These are phyloP conservation scores for Eutrigla gurnardus DNA, from an alignment of 2,797 vertebrate species.

Conservation along the genomic window DNA sequence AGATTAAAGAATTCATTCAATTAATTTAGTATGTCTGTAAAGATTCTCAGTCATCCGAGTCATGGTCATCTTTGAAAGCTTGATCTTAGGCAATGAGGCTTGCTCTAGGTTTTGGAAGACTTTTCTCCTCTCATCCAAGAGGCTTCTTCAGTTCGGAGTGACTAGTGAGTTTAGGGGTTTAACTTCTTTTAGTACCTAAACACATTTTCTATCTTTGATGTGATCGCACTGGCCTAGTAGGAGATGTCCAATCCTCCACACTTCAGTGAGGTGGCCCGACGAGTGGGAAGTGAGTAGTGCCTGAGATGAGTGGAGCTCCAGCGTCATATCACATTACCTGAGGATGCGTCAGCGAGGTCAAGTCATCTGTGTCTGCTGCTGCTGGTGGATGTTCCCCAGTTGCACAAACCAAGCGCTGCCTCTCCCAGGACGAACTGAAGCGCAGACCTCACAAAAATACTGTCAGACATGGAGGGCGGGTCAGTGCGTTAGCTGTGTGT, in stretches of 20 bases:
- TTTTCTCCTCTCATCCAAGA: no score
- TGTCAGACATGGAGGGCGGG: slow-evolving; percentile 29
- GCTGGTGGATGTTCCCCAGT: slow-evolving; percentile 50
- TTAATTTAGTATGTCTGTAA: no score
- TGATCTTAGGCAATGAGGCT: no score
- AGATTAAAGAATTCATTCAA: slow-evolving; percentile 26
- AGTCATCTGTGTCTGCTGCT: slow-evolving; percentile 62
- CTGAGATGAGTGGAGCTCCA: slow-evolving; percentile 33
- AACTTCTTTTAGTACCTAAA: slow-evolving; percentile 41
- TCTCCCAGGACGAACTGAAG: slow-evolving; percentile 52
- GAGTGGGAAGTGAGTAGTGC: slow-evolving; percentile 41
- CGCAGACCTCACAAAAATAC: slow-evolving; percentile 41
- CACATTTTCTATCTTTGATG: slow-evolving; percentile 53
- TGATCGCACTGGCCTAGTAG: slow-evolving; percentile 31
- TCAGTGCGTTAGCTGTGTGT: slow-evolving; percentile 38
- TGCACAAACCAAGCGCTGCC: slow-evolving; percentile 29
- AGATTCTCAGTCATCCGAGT: no score
- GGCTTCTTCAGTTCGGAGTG: no score
- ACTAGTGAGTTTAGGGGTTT: neutral
- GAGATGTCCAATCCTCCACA: slow-evolving; percentile 52
- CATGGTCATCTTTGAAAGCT: no score
- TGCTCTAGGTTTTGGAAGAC: no score
- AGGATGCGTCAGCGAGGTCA: slow-evolving; percentile 56
- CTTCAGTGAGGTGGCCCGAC: slow-evolving; percentile 43
- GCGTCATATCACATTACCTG: slow-evolving; percentile 72